Evolutionary conservation across 2,797 vertebrate species (phyloP).

Genomic region (Argya squamiceps): DNA sequence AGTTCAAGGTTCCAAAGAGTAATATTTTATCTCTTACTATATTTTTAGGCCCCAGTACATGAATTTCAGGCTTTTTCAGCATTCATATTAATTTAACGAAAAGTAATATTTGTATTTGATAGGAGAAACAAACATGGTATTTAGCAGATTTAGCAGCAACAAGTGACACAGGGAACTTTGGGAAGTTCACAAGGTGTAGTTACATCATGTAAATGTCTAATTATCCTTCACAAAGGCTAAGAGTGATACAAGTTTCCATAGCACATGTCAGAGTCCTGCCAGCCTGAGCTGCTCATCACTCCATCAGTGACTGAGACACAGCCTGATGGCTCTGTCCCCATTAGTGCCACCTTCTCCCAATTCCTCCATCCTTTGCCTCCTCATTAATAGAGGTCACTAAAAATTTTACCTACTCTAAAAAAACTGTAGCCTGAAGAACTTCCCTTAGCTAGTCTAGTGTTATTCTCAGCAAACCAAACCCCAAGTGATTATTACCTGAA

Average conservation of each 20-base stretch:
- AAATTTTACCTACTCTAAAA: background rate
- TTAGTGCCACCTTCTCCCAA: background rate
- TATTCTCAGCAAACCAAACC: conserved; percentile 4
- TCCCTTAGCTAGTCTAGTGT: background rate
- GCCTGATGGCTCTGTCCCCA: conserved; percentile 65
- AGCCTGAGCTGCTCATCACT: conserved; percentile 59
- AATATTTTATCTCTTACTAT: conserved; percentile 9
- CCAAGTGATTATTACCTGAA: background rate
- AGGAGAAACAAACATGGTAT: background rate
- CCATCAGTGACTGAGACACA: conserved; percentile 76
- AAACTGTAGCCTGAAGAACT: background rate
- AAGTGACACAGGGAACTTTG: background rate
- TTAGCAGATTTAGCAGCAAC: background rate
- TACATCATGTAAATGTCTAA: conserved; percentile 77
- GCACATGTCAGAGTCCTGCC: conserved; percentile 73
- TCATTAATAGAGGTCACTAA: conserved; percentile 16
- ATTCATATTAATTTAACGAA: background rate
- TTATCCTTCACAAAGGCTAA: conserved; percentile 82
- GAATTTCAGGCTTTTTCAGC: background rate
- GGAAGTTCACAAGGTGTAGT: background rate
- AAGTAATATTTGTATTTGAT: background rate
- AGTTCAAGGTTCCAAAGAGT: background rate
- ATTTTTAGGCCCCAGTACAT: background rate
- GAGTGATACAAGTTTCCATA: conserved; percentile 74
- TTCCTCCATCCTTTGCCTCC: background rate